Evolutionary conservation across 2,888 invertebrate species (phyloP).

Genomic region (Mycalesis mineus): DNA sequence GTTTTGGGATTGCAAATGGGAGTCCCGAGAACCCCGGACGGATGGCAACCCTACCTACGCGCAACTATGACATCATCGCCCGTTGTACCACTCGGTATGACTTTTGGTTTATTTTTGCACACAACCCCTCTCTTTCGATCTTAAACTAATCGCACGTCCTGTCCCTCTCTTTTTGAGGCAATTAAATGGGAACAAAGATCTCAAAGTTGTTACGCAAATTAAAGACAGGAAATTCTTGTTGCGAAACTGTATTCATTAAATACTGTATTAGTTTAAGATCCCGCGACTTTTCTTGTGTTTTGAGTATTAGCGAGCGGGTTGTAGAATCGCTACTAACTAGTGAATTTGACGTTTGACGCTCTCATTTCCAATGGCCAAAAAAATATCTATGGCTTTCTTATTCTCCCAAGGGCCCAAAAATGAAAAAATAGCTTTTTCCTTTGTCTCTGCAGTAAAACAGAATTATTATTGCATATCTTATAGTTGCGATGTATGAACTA

Average conservation of each 20-base stretch:
- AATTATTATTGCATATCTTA: too few species aligned
- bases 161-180: slow-evolving; percentile 20
- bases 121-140: slow-evolving; percentile 40
- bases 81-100: slow-evolving; percentile 36
- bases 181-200: slow-evolving; percentile 39
- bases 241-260: slow-evolving; percentile 11
- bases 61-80: slow-evolving; percentile 62
- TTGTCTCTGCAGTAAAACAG: too few species aligned
- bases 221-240: slow-evolving; percentile 24
- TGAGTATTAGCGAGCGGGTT: too few species aligned
- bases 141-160: background rate
- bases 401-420: too few species aligned
- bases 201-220: slow-evolving; percentile 28
- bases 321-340: too few species aligned
- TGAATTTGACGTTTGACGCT: too few species aligned
- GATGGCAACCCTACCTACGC: slow-evolving; percentile 40
- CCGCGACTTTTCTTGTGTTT: background rate
- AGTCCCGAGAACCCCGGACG: too few species aligned
- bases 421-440: too few species aligned
- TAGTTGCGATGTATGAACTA: too few species aligned
- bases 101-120: slow-evolving; percentile 61
- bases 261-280: background rate
- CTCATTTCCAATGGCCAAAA: too few species aligned
- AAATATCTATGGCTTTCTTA: too few species aligned
- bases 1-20: too few species aligned